phyloP scores from a whole-genome alignment of 2,888 invertebrate genomes.

The Papilio gigon region DNA sequence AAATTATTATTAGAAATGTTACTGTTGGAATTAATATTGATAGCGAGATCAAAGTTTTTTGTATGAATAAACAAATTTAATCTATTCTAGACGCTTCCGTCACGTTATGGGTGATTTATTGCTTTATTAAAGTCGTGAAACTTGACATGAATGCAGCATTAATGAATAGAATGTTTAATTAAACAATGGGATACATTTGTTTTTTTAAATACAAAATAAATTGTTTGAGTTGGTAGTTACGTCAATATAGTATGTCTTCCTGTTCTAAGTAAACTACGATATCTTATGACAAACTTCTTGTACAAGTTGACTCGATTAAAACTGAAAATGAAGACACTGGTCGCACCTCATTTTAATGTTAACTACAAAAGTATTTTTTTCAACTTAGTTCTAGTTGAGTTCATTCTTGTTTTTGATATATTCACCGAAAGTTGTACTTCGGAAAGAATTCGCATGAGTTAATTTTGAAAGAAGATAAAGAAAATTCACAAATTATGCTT shows the following conservation, averaged over 20 bases:
- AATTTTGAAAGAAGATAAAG: slow-evolving; percentile 35
- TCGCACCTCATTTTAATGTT: too few relatives aligned
- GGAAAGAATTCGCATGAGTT: slow-evolving; percentile 6
- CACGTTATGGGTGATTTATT: slow-evolving; percentile 23
- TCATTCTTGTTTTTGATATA: too few relatives aligned
- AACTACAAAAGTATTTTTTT: too few relatives aligned
- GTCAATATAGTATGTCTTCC: too few relatives aligned
- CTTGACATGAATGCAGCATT: not conserved
- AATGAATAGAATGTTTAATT: not conserved
- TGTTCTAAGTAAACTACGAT: too few relatives aligned
- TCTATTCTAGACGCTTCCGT: slow-evolving; percentile 22
- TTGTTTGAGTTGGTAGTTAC: too few relatives aligned
- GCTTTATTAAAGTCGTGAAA: slow-evolving; percentile 3
- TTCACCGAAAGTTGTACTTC: too few relatives aligned
- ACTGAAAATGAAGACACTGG: too few relatives aligned
- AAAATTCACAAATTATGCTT: slow-evolving; percentile 39
- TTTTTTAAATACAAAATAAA: not conserved
- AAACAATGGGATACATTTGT: not conserved
- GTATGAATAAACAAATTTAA: not conserved
- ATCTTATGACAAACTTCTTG: too few relatives aligned
- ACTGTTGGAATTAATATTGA: not conserved
- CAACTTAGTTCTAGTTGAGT: too few relatives aligned
- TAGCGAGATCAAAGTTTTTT: not conserved
- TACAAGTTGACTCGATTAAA: too few relatives aligned
- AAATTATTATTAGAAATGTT: slow-evolving; percentile 1